Conservation (phyloP, 2,888 invertebrate species). For the Melanostoma mellinum region DNA sequence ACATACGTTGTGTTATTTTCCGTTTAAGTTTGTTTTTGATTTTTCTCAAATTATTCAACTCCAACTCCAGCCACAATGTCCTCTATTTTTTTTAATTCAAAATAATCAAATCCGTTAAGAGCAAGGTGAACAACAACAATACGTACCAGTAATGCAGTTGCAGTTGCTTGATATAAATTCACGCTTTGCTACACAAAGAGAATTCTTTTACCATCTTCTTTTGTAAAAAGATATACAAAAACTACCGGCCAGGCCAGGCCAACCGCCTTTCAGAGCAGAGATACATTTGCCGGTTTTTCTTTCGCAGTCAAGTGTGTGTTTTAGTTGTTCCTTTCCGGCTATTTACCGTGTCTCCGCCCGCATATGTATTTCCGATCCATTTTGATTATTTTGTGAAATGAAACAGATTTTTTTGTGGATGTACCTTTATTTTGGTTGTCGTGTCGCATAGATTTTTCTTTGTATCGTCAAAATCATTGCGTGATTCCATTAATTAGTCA, state of each 20-base stretch:
- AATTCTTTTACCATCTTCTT: conserved; percentile 36
- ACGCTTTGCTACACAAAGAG: conserved; percentile 65
- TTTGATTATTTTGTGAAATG: conserved; percentile 23
- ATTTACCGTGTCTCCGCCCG: conserved; percentile 45
- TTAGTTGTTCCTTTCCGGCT: conserved; percentile 42
- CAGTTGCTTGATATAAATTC: conserved; percentile 26
- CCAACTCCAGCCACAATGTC: conserved; percentile 11
- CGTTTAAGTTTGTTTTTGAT: conserved; percentile 56
- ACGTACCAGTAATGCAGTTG: conserved; percentile 2
- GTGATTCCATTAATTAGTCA: conserved; percentile 41
- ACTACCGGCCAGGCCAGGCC: conserved; percentile 29
- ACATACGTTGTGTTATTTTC: conserved; percentile 66
- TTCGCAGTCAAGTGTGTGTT: conserved; percentile 52
- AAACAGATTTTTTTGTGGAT: conserved; percentile 19
- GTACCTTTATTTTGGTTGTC: not conserved
- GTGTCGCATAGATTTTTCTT: conserved; percentile 39
- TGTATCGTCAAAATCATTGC: conserved; percentile 41
- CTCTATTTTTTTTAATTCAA: conserved; percentile 1
- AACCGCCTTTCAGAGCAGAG: conserved; percentile 8
- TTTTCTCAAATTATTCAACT: conserved; percentile 18
- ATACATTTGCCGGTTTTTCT: conserved; percentile 59
- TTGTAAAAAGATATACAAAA: conserved; percentile 35
- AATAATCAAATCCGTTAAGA: conserved; percentile 32
- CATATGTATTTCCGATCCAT: conserved; percentile 35
- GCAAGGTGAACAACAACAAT: conserved; percentile 24